phyloP scores from a whole-genome alignment of 2,797 vertebrate genomes.

The Myoxocephalus aenaeus region DNA sequence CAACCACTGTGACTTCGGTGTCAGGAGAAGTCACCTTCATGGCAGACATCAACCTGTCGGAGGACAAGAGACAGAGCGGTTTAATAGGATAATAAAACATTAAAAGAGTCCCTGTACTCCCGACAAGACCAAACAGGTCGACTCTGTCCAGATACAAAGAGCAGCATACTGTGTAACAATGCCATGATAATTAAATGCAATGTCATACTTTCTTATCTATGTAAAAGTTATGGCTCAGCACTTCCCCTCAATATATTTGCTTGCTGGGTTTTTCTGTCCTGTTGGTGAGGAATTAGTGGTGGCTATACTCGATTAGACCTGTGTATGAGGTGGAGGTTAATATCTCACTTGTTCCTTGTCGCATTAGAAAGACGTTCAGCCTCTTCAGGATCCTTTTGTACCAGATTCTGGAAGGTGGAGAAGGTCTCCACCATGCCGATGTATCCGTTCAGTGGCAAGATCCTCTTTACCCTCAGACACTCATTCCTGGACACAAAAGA shows the following conservation, averaged over 20 bases:
- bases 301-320: too few relatives aligned
- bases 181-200: conserved; percentile 42
- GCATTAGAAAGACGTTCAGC: conserved; percentile 72
- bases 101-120: too few relatives aligned
- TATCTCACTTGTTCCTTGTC: too few relatives aligned
- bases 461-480: conserved; percentile 42
- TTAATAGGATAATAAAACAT: too few relatives aligned
- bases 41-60: conserved; percentile 61
- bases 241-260: conserved; percentile 47
- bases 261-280: conserved; percentile 60
- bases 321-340: too few relatives aligned
- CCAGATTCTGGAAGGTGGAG: conserved; percentile 72
- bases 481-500: conserved; percentile 67
- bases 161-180: conserved; percentile 4
- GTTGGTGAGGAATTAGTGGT: conserved; percentile 64
- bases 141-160: not conserved
- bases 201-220: conserved; percentile 50
- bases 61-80: not conserved
- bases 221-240: conserved; percentile 67
- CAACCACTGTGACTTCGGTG: conserved; percentile 54
- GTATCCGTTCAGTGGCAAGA: conserved; percentile 66
- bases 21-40: conserved; percentile 68
- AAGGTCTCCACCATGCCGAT: conserved; percentile 79
- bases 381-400: conserved; percentile 58
- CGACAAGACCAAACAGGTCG: too few relatives aligned